Percentiles rank a stretch among this genome's conserved stretches.
Evolutionary conservation across 1,140 invertebrate genomes (phyloP).

Genomic region (Trichogramma pretiosum): DNA sequence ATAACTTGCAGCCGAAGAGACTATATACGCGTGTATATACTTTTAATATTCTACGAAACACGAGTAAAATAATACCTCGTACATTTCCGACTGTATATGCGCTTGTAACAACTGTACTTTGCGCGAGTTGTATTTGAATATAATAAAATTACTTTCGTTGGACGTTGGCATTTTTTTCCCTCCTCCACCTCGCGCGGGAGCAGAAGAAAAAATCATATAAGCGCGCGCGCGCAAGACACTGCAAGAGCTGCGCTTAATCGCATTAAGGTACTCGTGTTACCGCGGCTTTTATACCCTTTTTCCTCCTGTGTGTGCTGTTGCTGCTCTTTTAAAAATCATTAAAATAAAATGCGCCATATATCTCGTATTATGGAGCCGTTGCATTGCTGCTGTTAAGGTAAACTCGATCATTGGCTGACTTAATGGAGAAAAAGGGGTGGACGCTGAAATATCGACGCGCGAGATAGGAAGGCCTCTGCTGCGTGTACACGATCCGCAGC

Average conservation of each 20-base stretch:
- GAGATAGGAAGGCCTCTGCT: neutral
- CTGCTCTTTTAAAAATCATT: neutral
- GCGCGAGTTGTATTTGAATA: no score
- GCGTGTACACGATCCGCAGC: neutral
- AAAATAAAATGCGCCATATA: conserved; percentile 5
- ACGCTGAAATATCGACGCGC: conserved; percentile 3
- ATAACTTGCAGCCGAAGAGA: no score
- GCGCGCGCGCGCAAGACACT: neutral
- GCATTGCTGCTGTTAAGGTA: neutral
- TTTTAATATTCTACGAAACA: no score
- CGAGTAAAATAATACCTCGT: no score
- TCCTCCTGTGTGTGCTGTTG: no score
- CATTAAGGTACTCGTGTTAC: conserved; percentile 6
- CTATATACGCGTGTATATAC: no score
- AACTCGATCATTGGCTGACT: no score
- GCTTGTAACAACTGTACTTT: no score
- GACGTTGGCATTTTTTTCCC: no score
- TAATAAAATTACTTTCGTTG: no score
- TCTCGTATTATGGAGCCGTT: neutral
- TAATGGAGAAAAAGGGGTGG: neutral
- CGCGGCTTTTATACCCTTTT: neutral
- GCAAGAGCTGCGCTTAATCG: conserved; percentile 1
- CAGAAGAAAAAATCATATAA: neutral
- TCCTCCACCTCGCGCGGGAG: no score
- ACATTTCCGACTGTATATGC: no score